Percentiles rank a stretch among this genome's conserved stretches.
phyloP scores from a whole-genome alignment of 2,113 vertebrate genomes.

The Eretmochelys imbricata region DNA sequence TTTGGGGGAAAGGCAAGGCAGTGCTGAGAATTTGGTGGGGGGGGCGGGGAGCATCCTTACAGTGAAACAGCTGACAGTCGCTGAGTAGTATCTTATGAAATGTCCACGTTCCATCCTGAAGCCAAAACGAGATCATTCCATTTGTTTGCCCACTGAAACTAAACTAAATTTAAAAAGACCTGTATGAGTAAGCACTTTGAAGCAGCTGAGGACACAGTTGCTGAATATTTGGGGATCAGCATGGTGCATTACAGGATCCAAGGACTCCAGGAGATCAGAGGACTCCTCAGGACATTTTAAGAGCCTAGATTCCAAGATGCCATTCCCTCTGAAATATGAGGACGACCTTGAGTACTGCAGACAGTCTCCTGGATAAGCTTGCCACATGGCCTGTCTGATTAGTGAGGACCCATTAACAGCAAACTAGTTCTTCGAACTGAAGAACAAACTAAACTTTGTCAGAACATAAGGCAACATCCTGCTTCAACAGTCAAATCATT shows the following conservation, averaged over 20 bases:
- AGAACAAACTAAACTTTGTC: constrained; percentile 40
- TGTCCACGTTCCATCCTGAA: not conserved
- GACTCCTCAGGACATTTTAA: not conserved
- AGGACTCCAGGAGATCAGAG: constrained; percentile 10
- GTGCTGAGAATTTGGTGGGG: not conserved
- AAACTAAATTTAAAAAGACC: not conserved
- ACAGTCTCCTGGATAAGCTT: not conserved
- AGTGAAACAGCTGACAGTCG: constrained; percentile 18
- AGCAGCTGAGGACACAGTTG: constrained; percentile 17
- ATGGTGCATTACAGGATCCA: not conserved
- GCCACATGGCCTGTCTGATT: not conserved
- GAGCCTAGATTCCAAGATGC: not conserved
- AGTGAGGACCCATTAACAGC: not conserved
- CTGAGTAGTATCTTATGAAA: constrained; percentile 23
- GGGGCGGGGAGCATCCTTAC: not conserved
- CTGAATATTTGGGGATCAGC: not conserved
- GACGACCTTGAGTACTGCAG: not conserved
- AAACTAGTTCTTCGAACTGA: not conserved
- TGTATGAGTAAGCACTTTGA: not conserved
- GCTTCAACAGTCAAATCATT: not conserved
- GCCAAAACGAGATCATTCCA: not conserved
- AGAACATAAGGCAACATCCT: not conserved
- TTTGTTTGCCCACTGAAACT: not conserved
- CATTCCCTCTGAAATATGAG: constrained; percentile 30
- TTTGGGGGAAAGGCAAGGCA: not conserved